Conservation (phyloP, 2,797 vertebrate genomes). For the Cynodonichthys magdalenae region DNA sequence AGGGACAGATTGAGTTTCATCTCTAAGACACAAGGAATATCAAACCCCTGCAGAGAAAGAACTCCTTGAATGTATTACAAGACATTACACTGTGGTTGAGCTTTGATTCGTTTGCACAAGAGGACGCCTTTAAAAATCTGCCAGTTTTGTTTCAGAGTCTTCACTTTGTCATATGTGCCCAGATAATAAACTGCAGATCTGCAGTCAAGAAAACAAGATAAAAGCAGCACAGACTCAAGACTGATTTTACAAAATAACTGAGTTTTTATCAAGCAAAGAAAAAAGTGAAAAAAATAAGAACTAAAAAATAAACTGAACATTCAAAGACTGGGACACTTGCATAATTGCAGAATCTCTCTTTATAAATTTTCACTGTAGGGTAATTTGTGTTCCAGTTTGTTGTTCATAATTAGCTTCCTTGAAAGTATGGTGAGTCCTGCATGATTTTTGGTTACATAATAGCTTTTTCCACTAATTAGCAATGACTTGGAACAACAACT, state of each 20-base stretch:
- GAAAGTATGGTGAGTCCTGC: conserved; percentile 25
- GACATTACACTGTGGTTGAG: conserved; percentile 9
- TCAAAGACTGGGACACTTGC: not conserved
- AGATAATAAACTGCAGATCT: no score
- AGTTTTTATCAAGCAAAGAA: not conserved
- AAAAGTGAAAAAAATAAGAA: not conserved
- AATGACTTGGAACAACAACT: conserved; percentile 24
- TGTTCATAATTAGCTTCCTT: conserved; percentile 22
- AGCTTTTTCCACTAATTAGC: conserved; percentile 41
- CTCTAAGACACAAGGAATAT: conserved; percentile 28
- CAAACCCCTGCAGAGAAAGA: conserved; percentile 21
- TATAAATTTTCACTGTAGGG: conserved; percentile 7
- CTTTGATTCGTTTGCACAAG: not conserved
- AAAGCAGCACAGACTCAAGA: no score
- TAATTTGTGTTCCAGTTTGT: conserved; percentile 18
- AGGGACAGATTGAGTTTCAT: conserved; percentile 44
- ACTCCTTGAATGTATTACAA: conserved; percentile 11
- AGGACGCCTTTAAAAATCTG: no score
- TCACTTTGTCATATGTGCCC: no score
- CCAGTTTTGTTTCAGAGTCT: no score
- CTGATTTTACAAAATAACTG: no score
- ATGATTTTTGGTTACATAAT: conserved; percentile 40
- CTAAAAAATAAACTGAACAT: not conserved
- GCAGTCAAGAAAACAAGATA: no score
- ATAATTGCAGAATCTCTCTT: conserved; percentile 4